phyloP scores from a whole-genome alignment of 2,113 vertebrate genomes.

The Oryzias curvinotus region DNA sequence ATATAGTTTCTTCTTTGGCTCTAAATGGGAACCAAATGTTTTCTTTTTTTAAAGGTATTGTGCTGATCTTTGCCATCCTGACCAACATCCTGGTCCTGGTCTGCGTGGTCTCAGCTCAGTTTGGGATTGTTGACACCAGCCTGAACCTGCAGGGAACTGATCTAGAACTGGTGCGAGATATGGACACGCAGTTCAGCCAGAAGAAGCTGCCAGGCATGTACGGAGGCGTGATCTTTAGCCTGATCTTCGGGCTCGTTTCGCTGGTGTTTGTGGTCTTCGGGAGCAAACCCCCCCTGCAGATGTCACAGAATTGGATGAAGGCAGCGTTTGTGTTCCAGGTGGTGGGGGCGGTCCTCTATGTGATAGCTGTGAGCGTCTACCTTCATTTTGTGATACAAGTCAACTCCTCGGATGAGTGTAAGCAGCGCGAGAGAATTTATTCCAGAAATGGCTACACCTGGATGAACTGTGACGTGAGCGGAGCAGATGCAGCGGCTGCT shows the following conservation, averaged over 20 bases:
- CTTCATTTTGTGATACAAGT: conserved; percentile 82
- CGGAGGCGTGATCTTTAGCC: conserved; percentile 79
- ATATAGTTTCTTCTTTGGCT: no score
- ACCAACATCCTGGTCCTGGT: conserved; percentile 83
- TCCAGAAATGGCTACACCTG: conserved; percentile 81
- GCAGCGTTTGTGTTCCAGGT: conserved; percentile 78
- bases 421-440: conserved; percentile 80
- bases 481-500: conserved; percentile 78
- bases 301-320: conserved; percentile 70
- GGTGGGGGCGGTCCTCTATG: conserved; percentile 68
- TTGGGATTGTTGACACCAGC: conserved; percentile 77
- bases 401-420: conserved; percentile 82
- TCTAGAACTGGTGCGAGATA: conserved; percentile 78
- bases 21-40: no score
- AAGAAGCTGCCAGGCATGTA: conserved; percentile 87
- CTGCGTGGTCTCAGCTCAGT: conserved; percentile 79
- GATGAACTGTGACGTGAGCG: conserved; percentile 84
- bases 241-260: conserved; percentile 72
- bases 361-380: conserved; percentile 83
- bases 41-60: conserved; percentile 67
- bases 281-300: conserved; percentile 77
- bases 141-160: conserved; percentile 85
- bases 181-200: conserved; percentile 87
- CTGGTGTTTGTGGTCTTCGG: conserved; percentile 82
- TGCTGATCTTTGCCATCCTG: conserved; percentile 78